These are phyloP conservation scores for Myotis planiceps DNA, from an alignment of 2,797 vertebrate species.

Conservation along the genomic window DNA sequence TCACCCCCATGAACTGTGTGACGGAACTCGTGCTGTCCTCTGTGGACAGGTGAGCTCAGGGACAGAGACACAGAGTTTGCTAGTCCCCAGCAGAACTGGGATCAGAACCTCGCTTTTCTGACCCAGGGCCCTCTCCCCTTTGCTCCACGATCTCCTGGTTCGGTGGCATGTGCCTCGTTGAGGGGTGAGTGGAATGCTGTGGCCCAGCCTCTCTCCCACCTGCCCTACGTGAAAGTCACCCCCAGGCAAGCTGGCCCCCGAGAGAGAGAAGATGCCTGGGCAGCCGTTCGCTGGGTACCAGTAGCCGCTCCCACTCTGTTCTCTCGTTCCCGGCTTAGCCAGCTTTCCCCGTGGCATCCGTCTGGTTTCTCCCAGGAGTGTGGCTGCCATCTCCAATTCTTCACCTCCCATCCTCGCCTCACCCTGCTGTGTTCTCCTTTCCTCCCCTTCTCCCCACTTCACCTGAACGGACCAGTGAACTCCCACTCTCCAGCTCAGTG, in stretches of 20 bases:
- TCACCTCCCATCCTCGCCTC: not conserved
- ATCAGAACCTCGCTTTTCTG: not conserved
- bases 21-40: not conserved
- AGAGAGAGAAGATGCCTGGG: not conserved
- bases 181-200: not conserved
- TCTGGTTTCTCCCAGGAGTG: constrained; percentile 21
- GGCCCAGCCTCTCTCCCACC: not conserved
- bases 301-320: not conserved
- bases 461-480: not conserved
- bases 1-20: accelerated
- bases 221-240: not conserved
- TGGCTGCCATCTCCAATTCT: not conserved
- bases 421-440: not conserved
- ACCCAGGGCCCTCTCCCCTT: not conserved
- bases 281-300: not conserved
- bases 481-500: not conserved
- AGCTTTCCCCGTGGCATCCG: not conserved
- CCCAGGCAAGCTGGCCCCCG: not conserved
- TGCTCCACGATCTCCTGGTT: not conserved
- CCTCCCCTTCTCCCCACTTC: not conserved
- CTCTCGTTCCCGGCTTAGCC: not conserved
- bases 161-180: not conserved
- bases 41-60: not conserved
- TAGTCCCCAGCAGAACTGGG: not conserved
- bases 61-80: not conserved